Evolutionary conservation across 2,888 invertebrate genomes (phyloP), one percentile per base, ranked within the genome.

Genomic region (Miltochrista miniata): DNA sequence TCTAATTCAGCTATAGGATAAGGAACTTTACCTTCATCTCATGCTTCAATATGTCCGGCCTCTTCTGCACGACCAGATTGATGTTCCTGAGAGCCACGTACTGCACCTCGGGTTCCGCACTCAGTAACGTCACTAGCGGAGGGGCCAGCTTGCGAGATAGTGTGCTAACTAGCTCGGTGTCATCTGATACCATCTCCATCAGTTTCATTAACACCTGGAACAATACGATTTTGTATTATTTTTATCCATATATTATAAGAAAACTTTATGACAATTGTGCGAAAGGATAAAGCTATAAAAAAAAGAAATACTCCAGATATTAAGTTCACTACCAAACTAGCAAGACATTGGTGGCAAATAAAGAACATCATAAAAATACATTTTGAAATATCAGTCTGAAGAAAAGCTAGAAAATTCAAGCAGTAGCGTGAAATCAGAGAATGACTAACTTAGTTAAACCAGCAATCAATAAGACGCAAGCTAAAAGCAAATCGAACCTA

Each of bases 101-200:
- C 86, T 99, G 99, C 45, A 99, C 99, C 88, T 99, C 99, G 0
- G 99, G 98, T 84, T 99, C 99, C 0, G 99, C 98, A 39, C 98
- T 98, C 9, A 99, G 93, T 48, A 99, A 92, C 0, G 99, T 99
- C 8, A 99, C 99, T 35, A 99, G 93, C 8, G 99, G 99, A n/a
- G 99, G 99, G 4, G 99, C 98, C 71, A 99, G 91, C 87, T 99
- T 99, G 84, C 99, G 98, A 30, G 98, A 97, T 50, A 99, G 91
- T 5, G 97, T 97, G 38, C 95, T 94, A 58, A 99, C 98, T 76
- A 99, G 98, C 80, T 99, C 99, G 0, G 97, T 95, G 79, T 98
- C 98, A 1, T 95, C 95, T 3, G 98, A 95, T 55, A 99, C 93
- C 95, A 99, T 98, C 91, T 99, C 99, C 95, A 99, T 97, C 68